phyloP scores from a whole-genome alignment of 1,140 invertebrate species.

The Orchestia grillus region DNA sequence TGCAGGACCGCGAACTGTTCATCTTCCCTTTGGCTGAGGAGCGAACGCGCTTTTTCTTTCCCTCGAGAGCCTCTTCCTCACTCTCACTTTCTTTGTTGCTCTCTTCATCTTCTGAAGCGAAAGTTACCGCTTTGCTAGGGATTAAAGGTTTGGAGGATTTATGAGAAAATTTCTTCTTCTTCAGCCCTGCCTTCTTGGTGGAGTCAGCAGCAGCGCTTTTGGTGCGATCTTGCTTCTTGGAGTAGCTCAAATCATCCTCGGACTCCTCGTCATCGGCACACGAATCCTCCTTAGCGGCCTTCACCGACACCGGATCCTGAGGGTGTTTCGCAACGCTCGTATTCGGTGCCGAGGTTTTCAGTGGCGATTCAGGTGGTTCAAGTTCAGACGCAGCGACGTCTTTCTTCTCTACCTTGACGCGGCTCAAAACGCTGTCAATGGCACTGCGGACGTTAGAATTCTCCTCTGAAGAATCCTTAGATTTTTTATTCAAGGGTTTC shows the following conservation, averaged over 20 bases:
- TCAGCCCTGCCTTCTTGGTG: conserved; percentile 57
- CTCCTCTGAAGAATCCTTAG: neutral
- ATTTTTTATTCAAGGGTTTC: neutral
- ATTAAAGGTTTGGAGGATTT: conserved; percentile 49
- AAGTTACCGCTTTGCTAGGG: conserved; percentile 11
- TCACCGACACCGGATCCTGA: neutral
- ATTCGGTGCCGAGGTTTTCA: neutral
- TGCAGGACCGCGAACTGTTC: neutral
- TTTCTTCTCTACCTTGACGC: conserved; percentile 49
- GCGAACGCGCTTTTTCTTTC: neutral
- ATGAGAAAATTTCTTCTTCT: conserved; percentile 59
- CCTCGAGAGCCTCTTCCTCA: conserved; percentile 33
- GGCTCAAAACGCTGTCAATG: conserved; percentile 23
- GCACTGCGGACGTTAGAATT: conserved; percentile 31
- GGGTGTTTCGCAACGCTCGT: neutral
- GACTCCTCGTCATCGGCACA: conserved; percentile 60
- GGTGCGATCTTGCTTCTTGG: conserved; percentile 57
- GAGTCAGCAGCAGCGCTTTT: conserved; percentile 42
- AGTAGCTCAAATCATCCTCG: conserved; percentile 60
- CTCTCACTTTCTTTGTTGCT: conserved; percentile 65
- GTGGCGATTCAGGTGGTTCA: neutral
- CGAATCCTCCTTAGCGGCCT: conserved; percentile 58
- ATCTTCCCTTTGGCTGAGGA: neutral
- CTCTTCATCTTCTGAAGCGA: conserved; percentile 64
- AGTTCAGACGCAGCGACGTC: conserved; percentile 44